A percentile compares a stretch with the other conserved stretches of the same genome.
These are phyloP conservation scores for Trichomycterus rosablanca DNA, from an alignment of 2,113 vertebrate species.

Conservation along the genomic window DNA sequence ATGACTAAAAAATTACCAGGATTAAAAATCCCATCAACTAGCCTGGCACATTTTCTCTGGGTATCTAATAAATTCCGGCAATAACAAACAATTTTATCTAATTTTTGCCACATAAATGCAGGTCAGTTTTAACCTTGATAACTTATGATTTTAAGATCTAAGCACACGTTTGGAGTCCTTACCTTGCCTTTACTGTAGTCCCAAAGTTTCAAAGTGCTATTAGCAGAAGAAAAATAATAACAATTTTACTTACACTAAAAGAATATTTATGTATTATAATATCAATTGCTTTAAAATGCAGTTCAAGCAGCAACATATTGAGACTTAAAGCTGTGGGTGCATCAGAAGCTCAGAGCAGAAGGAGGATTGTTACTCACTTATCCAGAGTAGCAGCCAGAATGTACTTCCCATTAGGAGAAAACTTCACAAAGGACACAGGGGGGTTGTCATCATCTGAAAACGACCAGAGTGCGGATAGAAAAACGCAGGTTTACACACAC, in stretches of 20 bases:
- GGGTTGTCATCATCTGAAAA: slow-evolving; percentile 92
- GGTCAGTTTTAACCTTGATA: too few species aligned
- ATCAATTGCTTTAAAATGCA: background rate
- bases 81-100: background rate
- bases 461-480: slow-evolving; percentile 1
- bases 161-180: slow-evolving; percentile 1
- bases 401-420: slow-evolving; percentile 98
- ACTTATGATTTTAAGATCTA: background rate
- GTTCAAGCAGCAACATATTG: background rate
- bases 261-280: too few species aligned
- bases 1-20: too few species aligned
- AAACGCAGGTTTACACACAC: background rate
- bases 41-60: too few species aligned
- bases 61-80: too few species aligned
- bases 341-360: slow-evolving; percentile 5
- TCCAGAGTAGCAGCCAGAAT: slow-evolving; percentile 96
- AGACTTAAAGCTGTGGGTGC: background rate
- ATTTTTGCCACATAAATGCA: too few species aligned
- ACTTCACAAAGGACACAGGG: slow-evolving; percentile 97
- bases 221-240: slow-evolving; percentile 31
- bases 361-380: slow-evolving; percentile 78
- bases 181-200: slow-evolving; percentile 99
- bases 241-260: too few species aligned
- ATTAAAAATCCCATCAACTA: too few species aligned
- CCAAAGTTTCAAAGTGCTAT: slow-evolving; percentile 96